Conservation (phyloP, 2,113 vertebrate genomes). For the Macquaria australasica region DNA sequence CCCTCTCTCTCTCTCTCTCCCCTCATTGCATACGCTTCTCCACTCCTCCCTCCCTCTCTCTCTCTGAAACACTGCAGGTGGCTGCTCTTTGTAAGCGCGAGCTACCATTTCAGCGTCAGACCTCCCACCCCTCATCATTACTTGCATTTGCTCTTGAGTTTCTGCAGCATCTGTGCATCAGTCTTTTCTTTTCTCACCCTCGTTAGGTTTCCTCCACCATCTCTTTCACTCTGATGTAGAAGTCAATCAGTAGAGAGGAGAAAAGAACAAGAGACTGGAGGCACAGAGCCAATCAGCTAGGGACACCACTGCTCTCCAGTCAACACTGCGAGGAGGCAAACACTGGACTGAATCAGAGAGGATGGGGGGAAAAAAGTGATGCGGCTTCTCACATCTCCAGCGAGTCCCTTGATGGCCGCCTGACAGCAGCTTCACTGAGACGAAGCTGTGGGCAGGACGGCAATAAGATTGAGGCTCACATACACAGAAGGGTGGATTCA, state of each 20-base stretch:
- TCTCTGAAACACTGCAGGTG: slow-evolving; percentile 75
- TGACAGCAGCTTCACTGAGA: slow-evolving; percentile 49
- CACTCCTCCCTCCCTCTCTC: slow-evolving; percentile 27
- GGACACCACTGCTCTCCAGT: slow-evolving; percentile 12
- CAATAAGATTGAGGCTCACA: slow-evolving; percentile 17
- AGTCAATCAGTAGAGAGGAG: slow-evolving; percentile 25
- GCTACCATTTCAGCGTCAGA: slow-evolving; percentile 34
- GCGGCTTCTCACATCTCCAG: slow-evolving; percentile 30
- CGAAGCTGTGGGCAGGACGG: slow-evolving; percentile 6
- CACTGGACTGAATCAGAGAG: slow-evolving; percentile 29
- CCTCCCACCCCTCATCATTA: slow-evolving; percentile 56
- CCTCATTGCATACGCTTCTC: slow-evolving; percentile 30
- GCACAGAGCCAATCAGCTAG: slow-evolving; percentile 54
- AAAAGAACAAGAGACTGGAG: slow-evolving; percentile 45
- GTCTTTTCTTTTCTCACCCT: slow-evolving; percentile 2
- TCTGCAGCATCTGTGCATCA: slow-evolving; percentile 22
- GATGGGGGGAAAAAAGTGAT: background rate
- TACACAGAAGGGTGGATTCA: slow-evolving; percentile 9
- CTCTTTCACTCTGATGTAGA: slow-evolving; percentile 61
- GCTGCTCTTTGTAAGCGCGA: slow-evolving; percentile 70
- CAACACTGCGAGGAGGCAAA: slow-evolving; percentile 17
- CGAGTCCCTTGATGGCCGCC: slow-evolving; percentile 26
- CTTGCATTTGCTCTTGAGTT: slow-evolving; percentile 21
- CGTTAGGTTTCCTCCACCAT: slow-evolving; percentile 52
- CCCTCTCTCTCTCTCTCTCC: slow-evolving; percentile 21